Evolutionary conservation across 1,140 invertebrate genomes (phyloP).

Genomic region (Macrocentrus cingulum): DNA sequence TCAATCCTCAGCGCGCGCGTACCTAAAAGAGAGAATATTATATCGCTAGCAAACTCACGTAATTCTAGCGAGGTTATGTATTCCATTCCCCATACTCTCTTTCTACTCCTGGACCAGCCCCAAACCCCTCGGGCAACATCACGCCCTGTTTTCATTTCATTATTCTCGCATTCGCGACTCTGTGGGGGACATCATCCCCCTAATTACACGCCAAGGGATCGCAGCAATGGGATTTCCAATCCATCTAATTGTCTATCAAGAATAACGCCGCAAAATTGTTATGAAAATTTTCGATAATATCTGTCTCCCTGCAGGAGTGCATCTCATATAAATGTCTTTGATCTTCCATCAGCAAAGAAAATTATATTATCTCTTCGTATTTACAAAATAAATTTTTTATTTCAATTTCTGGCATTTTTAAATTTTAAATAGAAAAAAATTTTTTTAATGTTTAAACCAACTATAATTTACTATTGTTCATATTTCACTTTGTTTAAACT

Average conservation of each 20-base stretch:
- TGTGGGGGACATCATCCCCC: conserved; percentile 40
- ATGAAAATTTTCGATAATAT: background rate
- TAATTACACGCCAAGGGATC: conserved; percentile 43
- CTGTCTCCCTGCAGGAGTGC: too few relatives aligned
- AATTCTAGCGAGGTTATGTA: conserved; percentile 38
- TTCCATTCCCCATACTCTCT: conserved; percentile 1
- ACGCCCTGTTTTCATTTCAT: conserved; percentile 53
- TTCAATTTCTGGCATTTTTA: too few relatives aligned
- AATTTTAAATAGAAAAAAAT: too few relatives aligned
- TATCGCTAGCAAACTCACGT: conserved; percentile 41
- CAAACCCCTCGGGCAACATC: conserved; percentile 20
- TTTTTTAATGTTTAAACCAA: too few relatives aligned
- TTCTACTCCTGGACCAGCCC: background rate
- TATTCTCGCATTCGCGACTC: conserved; percentile 36
- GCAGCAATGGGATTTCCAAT: conserved; percentile 12
- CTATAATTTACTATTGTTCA: too few relatives aligned
- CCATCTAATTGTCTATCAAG: background rate
- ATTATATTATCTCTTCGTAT: too few relatives aligned
- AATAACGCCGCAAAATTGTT: background rate
- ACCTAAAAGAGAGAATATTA: conserved; percentile 54
- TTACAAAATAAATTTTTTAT: too few relatives aligned
- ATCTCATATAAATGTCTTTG: too few relatives aligned
- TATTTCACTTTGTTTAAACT: too few relatives aligned
- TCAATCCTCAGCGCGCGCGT: conserved; percentile 40
- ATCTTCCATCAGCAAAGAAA: too few relatives aligned